Evolutionary conservation across 1,140 invertebrate genomes (phyloP), one percentile per base, ranked within the genome.

Genomic region (Calliopsis andreniformis): DNA sequence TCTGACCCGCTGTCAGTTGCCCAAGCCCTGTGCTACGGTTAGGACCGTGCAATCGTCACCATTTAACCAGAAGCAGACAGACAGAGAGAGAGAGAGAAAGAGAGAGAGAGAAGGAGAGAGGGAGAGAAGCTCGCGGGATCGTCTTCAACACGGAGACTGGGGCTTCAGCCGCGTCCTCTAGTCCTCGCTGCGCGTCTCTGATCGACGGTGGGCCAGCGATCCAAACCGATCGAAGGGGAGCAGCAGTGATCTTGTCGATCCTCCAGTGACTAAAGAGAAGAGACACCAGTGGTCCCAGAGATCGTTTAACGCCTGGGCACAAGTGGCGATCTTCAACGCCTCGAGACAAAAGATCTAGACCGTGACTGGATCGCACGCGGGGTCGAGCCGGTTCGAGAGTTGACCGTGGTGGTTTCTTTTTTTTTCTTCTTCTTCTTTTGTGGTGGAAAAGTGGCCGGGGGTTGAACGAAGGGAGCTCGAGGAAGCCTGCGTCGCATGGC

Each of bases 1-100:
- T 89, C 87, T 91, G 90, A 91, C 90, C 89, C 87, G 90, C 88
- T 92, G 91, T 92, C 90, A 92, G 91, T 92, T 91, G 91, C 88
- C 89, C 85, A 90, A 91, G 91, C 91, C 91, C 90, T 89, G 90
- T 91, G 91, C 91, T 88, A 89, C 91, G 91, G 90, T 92, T 90
- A 92, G 91, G 90, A 92, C 89, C 89, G 89, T 55, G 47, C 82
- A 76, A 82, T 84, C 81, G 77, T 83, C 81, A 84, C 55, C 77
- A 71, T 79, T 83, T 71, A 61, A 79, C 80, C 68, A 76, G 61
- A 49, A 81, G 75, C 49, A 55, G 67, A 28, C 42, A 64, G 70
- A 30, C 56, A 59, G n/a, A n/a, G n/a, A n/a, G n/a, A n/a, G n/a
- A n/a, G n/a, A n/a, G n/a, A n/a, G n/a, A n/a, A n/a, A n/a, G n/a